Base-by-base conservation (phyloP, 2,113 vertebrate species). In the Ariopsis seemanni region DNA sequence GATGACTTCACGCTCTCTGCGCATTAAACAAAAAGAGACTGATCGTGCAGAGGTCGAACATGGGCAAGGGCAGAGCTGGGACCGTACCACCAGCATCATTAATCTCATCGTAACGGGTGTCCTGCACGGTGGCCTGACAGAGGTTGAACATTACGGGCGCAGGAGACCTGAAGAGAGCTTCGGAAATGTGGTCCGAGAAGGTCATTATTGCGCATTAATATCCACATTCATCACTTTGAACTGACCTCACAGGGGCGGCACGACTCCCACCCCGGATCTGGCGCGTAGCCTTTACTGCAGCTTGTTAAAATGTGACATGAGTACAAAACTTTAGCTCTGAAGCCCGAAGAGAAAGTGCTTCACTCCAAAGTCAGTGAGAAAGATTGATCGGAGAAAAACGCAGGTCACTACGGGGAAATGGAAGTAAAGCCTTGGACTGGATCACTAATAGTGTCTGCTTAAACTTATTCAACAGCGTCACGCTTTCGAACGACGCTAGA, bases 161-260 rank as follows among this genome's bases (percentile, higher is more conserved):
- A 18, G 58, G 81, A 48, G 87, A 88, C 85, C 89, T 86, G 86
- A 81, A 86, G 87, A 85, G 85, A 90, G 88, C 60, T 67, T 92
- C 67, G 53, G 84, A 88, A 80, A 87, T 63, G 77, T 88, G 90
- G 75, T 87, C 84, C 42, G 88, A 86, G 90, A 88, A 86, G 90
- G 91, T 93, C 92, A 90, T 94, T 93, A 93, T 87, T 83, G 89
- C 92, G 90, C 92, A 93, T 93, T 93, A 94, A 88, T 85, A 90
- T 93, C 92, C 87, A 93, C 91, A 92, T 91, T 93, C 92, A 90
- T 89, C 91, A 91, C 87, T 91, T 90, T 11, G 55, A 67, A 78
- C 78, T 88, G 89, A 92, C 90, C 90, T 91, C 88, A 72, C 88
- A 90, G 91, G 89, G 89, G 84, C 79, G 80, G 63, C 85, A 89